Conservation (phyloP, 2,888 invertebrate species). For the Meiosimyza decipiens region DNA sequence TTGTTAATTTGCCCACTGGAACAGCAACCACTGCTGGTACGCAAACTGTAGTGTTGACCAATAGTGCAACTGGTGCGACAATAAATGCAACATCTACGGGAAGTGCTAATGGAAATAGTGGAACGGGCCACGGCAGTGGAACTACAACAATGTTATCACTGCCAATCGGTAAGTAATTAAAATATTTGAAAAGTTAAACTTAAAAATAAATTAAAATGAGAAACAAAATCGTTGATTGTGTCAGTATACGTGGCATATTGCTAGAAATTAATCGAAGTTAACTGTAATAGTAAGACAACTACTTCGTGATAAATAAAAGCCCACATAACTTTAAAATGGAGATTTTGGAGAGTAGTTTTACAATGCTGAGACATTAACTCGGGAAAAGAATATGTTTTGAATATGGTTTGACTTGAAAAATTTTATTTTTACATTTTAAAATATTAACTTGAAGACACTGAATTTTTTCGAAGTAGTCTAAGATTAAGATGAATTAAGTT, state of each 20-base stretch:
- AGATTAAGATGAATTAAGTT: too few relatives aligned
- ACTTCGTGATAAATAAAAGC: not conserved
- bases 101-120: slow-evolving; percentile 32
- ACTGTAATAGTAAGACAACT: not conserved
- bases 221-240: not conserved
- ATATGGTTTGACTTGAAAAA: too few relatives aligned
- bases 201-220: slow-evolving; percentile 7
- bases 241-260: not conserved
- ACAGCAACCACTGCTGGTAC: slow-evolving; percentile 57
- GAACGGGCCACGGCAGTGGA: not conserved
- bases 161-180: slow-evolving; percentile 70
- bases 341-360: too few relatives aligned
- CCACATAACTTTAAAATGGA: too few relatives aligned
- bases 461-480: too few relatives aligned
- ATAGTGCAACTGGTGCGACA: slow-evolving; percentile 44
- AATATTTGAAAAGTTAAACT: slow-evolving; percentile 34
- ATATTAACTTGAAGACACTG: too few relatives aligned
- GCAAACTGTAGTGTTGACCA: slow-evolving; percentile 66
- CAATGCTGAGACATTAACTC: too few relatives aligned
- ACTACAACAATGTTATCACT: slow-evolving; percentile 71
- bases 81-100: slow-evolving; percentile 31
- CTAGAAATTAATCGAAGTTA: not conserved
- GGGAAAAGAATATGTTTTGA: too few relatives aligned
- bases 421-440: too few relatives aligned
- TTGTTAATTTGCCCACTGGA: slow-evolving; percentile 67